phyloP scores from a whole-genome alignment of 2,888 invertebrate species.

The Lepidocyrtinus sp. region DNA sequence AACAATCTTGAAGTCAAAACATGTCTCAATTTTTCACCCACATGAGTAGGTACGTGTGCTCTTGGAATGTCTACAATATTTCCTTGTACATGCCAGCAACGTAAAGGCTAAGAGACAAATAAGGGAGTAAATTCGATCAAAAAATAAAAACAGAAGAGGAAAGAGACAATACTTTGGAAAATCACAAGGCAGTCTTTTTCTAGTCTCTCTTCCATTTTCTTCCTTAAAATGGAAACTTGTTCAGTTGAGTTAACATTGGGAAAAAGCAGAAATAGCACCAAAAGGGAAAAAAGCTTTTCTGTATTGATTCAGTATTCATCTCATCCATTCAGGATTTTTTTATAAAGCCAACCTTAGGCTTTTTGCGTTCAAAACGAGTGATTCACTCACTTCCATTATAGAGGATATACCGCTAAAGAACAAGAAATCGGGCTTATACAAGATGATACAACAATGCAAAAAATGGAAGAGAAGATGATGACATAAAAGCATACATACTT shows the following conservation, averaged over 20 bases:
- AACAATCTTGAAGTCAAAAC: neutral
- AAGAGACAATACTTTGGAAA: neutral
- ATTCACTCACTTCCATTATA: neutral
- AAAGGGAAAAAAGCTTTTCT: slow-evolving; percentile 7
- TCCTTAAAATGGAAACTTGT: neutral
- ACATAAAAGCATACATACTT: neutral
- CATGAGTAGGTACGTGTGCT: neutral
- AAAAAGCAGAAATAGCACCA: neutral
- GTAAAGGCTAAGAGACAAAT: neutral
- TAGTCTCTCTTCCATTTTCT: neutral
- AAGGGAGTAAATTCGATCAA: slow-evolving; percentile 20
- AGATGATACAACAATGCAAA: neutral
- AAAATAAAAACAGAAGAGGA: slow-evolving; percentile 7
- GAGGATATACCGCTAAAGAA: neutral
- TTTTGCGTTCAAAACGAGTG: neutral
- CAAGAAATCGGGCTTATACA: neutral
- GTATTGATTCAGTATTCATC: slow-evolving; percentile 18
- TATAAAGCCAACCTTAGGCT: neutral
- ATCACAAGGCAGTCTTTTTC: neutral
- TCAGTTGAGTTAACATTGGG: neutral
- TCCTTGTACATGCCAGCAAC: neutral
- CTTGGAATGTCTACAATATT: neutral
- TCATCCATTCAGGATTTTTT: slow-evolving; percentile 15
- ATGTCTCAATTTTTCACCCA: neutral
- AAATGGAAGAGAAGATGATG: neutral